Conservation (phyloP, 2,888 invertebrate genomes). For the Lasiommata megera region DNA sequence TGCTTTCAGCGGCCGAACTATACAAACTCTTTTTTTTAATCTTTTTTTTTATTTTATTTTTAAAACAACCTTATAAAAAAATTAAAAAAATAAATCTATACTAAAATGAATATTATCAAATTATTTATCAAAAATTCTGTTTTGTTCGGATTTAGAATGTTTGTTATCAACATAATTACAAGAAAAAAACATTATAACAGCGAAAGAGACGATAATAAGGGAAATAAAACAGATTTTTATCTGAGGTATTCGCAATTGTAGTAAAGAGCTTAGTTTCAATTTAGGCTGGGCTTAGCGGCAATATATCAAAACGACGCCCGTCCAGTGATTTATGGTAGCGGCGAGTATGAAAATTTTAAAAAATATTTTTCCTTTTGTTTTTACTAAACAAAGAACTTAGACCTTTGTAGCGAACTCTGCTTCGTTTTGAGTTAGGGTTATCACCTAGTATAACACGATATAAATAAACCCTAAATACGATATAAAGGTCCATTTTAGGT, state of each 20-base stretch:
- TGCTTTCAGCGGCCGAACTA: no score
- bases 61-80: no score
- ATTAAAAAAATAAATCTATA: no score
- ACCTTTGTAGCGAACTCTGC: constrained; percentile 3
- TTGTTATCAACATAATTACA: not conserved
- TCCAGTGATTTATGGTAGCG: constrained; percentile 33
- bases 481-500: no score
- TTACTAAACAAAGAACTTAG: constrained; percentile 7
- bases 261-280: constrained; percentile 31
- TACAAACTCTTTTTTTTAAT: no score
- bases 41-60: no score
- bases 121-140: no score
- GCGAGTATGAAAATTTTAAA: constrained; percentile 30
- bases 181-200: not conserved
- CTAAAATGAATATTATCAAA: no score
- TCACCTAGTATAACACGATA: not conserved
- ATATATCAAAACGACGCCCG: constrained; percentile 35
- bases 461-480: no score
- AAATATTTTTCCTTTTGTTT: constrained; percentile 19
- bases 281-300: constrained; percentile 31
- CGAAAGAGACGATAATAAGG: not conserved
- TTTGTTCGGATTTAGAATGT: not conserved
- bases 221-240: not conserved
- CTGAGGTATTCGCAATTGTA: constrained; percentile 12
- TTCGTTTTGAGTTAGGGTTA: not conserved